Evolutionary conservation across 2,888 invertebrate genomes (phyloP).

Genomic region (Ryuthela nishihirai): DNA sequence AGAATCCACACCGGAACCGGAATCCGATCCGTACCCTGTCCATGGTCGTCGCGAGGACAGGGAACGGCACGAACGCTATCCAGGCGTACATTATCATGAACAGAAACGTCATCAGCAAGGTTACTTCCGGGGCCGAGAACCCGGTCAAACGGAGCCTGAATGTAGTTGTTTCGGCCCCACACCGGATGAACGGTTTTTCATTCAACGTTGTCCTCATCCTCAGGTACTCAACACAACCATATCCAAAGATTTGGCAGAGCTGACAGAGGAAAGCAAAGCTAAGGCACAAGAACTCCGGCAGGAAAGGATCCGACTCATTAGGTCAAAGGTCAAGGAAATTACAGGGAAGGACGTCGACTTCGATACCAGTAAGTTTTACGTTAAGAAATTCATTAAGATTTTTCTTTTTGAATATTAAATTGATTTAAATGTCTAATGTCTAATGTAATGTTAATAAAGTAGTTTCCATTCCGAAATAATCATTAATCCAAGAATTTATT

Average conservation of each 20-base stretch:
- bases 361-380: slow-evolving; percentile 40
- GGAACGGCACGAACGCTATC: slow-evolving; percentile 14
- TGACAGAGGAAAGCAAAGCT: slow-evolving; percentile 50
- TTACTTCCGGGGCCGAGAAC: slow-evolving; percentile 16
- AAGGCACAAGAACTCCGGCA: slow-evolving; percentile 52
- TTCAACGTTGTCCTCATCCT: slow-evolving; percentile 32
- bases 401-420: too few species aligned
- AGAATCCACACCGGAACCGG: slow-evolving; percentile 11
- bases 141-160: slow-evolving; percentile 8
- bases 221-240: slow-evolving; percentile 56
- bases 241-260: slow-evolving; percentile 52
- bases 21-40: background rate
- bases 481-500: too few species aligned
- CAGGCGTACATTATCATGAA: slow-evolving; percentile 27
- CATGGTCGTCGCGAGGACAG: background rate
- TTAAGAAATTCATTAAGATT: too few species aligned
- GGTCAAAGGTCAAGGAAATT: slow-evolving; percentile 39
- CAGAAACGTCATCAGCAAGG: slow-evolving; percentile 15
- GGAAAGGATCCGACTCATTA: slow-evolving; percentile 54
- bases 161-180: slow-evolving; percentile 32
- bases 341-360: slow-evolving; percentile 45
- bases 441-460: too few species aligned
- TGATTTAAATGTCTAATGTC: too few species aligned
- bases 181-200: slow-evolving; percentile 32
- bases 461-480: too few species aligned